Percentiles rank a stretch among this genome's conserved stretches.
These are phyloP conservation scores for Zaprionus obscuricornis DNA, from an alignment of 2,888 invertebrate genomes.

Conservation along the genomic window DNA sequence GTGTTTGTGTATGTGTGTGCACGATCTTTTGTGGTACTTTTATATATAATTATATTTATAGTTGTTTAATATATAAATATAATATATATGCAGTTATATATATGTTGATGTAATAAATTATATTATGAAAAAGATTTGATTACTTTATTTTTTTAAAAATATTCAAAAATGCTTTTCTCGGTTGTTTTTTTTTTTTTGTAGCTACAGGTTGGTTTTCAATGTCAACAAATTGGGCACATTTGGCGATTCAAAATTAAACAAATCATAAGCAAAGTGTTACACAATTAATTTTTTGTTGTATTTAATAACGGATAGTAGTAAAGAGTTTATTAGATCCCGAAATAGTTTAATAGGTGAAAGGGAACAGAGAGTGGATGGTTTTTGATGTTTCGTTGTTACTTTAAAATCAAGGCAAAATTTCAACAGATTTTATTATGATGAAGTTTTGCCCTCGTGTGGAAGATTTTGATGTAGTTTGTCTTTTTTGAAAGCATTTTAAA, in stretches of 20 bases:
- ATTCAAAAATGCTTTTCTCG: slow-evolving; percentile 57
- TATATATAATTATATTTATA: slow-evolving; percentile 23
- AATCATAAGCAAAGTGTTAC: slow-evolving; percentile 42
- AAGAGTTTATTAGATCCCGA: slow-evolving; percentile 15
- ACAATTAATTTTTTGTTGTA: slow-evolving; percentile 79
- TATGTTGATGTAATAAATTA: background rate
- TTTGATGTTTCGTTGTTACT: background rate
- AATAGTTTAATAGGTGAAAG: slow-evolving; percentile 16
- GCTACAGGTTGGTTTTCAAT: slow-evolving; percentile 83
- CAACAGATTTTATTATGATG: slow-evolving; percentile 10
- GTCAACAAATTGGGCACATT: slow-evolving; percentile 74
- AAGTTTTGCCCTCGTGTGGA: slow-evolving; percentile 12
- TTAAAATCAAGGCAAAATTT: slow-evolving; percentile 20
- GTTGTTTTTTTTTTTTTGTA: slow-evolving; percentile 35
- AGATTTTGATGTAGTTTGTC: slow-evolving; percentile 23
- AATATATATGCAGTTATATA: slow-evolving; percentile 12
- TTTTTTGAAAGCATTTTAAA: slow-evolving; percentile 57
- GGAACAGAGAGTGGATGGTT: slow-evolving; percentile 5
- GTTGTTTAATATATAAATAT: slow-evolving; percentile 27
- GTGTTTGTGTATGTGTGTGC: slow-evolving; percentile 44
- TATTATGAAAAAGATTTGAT: slow-evolving; percentile 1
- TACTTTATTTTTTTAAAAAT: slow-evolving; percentile 54
- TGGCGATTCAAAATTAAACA: slow-evolving; percentile 40
- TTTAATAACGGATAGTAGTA: slow-evolving; percentile 57
- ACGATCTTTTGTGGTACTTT: slow-evolving; percentile 46